phyloP scores from a whole-genome alignment of 2,113 vertebrate species.

The Rhinichthys klamathensis region DNA sequence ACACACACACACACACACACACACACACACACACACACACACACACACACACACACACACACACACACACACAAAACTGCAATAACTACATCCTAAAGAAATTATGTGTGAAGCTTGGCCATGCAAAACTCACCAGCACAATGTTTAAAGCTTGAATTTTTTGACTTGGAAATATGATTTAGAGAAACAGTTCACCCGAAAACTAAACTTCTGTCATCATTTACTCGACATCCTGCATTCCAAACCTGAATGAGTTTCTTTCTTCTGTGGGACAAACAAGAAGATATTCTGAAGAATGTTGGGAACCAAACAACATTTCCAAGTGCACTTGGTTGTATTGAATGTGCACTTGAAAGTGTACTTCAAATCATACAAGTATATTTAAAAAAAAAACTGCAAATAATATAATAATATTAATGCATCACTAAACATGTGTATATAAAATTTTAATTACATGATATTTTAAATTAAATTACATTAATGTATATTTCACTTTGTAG shows the following conservation, averaged over 20 bases:
- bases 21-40: slow-evolving; percentile 24
- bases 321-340: no score
- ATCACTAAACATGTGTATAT: no score
- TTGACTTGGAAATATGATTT: no score
- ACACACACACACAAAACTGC: neutral
- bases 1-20: slow-evolving; percentile 48
- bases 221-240: neutral
- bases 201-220: neutral
- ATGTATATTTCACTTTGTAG: no score
- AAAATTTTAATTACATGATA: no score
- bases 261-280: neutral
- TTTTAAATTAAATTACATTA: no score
- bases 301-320: neutral
- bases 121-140: neutral
- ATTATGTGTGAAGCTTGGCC: neutral
- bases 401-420: no score
- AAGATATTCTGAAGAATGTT: neutral
- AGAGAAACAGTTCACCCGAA: neutral
- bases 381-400: no score
- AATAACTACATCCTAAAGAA: neutral
- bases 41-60: no score
- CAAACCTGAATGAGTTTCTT: neutral
- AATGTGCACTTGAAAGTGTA: no score
- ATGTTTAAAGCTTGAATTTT: neutral
- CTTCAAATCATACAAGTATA: no score